A percentile compares a stretch with the other conserved stretches of the same genome.
Evolutionary conservation across 2,113 vertebrate species (phyloP).

Genomic region (Nettapus auritus): DNA sequence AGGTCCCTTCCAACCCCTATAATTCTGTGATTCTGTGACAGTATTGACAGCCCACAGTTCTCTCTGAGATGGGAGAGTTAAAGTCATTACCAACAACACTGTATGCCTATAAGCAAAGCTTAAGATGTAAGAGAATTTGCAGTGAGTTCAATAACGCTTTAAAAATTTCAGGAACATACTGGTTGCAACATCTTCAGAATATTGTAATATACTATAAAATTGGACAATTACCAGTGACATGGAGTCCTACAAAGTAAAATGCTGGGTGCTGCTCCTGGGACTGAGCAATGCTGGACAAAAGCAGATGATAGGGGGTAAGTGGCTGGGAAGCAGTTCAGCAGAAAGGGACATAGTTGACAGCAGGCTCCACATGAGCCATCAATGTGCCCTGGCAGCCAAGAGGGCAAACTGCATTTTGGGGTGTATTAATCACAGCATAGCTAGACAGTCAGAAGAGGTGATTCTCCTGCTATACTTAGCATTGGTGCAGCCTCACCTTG

Average conservation of each 20-base stretch:
- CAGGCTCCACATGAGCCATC: neutral
- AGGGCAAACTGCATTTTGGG: neutral
- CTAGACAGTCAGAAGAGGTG: neutral
- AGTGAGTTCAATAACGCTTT: neutral
- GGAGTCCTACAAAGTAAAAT: neutral
- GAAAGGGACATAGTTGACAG: neutral
- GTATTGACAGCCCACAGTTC: neutral
- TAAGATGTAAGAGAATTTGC: neutral
- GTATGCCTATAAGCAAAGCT: fast-evolving
- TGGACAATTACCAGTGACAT: neutral
- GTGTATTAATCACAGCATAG: neutral
- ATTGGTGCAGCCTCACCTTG: neutral
- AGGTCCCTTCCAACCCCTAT: no score
- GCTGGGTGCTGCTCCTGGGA: no score
- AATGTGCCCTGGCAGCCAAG: neutral
- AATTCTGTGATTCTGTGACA: no score
- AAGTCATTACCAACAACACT: neutral
- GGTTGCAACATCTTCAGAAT: fast-evolving
- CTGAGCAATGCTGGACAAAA: neutral
- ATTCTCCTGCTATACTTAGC: neutral
- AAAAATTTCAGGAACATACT: neutral
- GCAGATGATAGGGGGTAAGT: neutral
- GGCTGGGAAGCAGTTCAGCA: neutral
- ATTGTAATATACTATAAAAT: neutral
- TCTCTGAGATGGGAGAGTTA: neutral